A percentile compares a stretch with the other conserved stretches of the same genome.
Evolutionary conservation across 2,797 vertebrate genomes (phyloP).

Genomic region (Hapalemur alaotrensis): DNA sequence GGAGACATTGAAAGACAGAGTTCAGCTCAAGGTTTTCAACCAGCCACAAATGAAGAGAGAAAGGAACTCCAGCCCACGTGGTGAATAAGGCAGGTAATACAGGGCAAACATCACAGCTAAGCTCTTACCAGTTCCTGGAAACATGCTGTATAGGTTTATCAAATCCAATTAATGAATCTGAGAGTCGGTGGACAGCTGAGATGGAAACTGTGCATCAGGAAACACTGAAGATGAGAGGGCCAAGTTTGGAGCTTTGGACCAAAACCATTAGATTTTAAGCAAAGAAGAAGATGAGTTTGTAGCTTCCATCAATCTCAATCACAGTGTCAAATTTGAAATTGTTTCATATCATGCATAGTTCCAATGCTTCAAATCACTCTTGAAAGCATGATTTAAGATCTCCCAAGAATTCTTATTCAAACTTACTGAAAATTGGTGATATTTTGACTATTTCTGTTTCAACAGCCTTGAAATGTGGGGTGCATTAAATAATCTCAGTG

Average conservation of each 20-base stretch:
- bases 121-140: not conserved
- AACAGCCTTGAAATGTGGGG: not conserved
- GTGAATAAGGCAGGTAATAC: not conserved
- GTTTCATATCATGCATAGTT: not conserved
- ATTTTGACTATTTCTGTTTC: constrained; percentile 15
- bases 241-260: not conserved
- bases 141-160: not conserved
- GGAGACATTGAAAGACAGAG: not conserved
- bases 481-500: not conserved
- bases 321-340: not conserved
- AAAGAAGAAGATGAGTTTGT: not conserved
- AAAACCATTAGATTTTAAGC: not conserved
- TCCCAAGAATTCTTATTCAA: not conserved
- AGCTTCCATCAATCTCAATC: not conserved
- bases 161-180: not conserved
- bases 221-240: not conserved
- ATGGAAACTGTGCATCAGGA: not conserved
- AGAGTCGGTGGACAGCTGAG: not conserved
- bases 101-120: not conserved
- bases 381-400: not conserved
- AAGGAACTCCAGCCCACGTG: not conserved
- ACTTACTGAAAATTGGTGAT: not conserved
- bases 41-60: not conserved
- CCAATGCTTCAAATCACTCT: not conserved
- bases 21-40: not conserved